Conservation (phyloP, 2,113 vertebrate genomes). For the Erythrolamprus reginae region DNA sequence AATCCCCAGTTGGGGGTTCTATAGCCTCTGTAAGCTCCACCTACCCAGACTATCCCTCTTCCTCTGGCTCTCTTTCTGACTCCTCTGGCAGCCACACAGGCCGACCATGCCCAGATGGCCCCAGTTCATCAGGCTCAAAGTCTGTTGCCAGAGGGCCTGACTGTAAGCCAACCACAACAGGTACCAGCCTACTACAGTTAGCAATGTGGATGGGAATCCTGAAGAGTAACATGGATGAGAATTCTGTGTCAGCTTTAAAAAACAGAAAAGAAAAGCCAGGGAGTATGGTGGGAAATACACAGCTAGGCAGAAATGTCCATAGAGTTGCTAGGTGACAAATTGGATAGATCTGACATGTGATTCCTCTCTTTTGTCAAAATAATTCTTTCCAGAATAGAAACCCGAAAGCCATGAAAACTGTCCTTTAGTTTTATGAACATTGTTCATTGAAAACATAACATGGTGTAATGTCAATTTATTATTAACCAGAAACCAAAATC, state of each 20-base stretch:
- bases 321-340: neutral
- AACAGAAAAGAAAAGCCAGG: neutral
- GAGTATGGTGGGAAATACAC: neutral
- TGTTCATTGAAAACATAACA: conserved; percentile 16
- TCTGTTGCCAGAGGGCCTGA: too few relatives aligned
- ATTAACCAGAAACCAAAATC: conserved; percentile 35
- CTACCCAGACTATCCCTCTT: too few relatives aligned
- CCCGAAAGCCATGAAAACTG: conserved; percentile 16
- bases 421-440: conserved; percentile 23
- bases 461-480: conserved; percentile 16
- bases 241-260: neutral
- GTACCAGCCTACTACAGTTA: neutral
- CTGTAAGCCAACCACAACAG: too few relatives aligned
- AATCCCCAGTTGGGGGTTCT: too few relatives aligned
- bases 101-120: too few relatives aligned
- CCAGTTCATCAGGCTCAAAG: too few relatives aligned
- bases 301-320: neutral
- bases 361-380: neutral
- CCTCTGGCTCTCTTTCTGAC: too few relatives aligned
- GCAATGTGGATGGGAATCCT: too few relatives aligned
- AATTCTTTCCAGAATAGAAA: neutral
- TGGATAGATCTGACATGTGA: neutral
- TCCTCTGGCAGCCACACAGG: too few relatives aligned
- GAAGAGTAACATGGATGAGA: neutral
- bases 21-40: too few relatives aligned